Conservation (phyloP, 2,888 invertebrate genomes). For the Xanthostigma xanthostigma region DNA sequence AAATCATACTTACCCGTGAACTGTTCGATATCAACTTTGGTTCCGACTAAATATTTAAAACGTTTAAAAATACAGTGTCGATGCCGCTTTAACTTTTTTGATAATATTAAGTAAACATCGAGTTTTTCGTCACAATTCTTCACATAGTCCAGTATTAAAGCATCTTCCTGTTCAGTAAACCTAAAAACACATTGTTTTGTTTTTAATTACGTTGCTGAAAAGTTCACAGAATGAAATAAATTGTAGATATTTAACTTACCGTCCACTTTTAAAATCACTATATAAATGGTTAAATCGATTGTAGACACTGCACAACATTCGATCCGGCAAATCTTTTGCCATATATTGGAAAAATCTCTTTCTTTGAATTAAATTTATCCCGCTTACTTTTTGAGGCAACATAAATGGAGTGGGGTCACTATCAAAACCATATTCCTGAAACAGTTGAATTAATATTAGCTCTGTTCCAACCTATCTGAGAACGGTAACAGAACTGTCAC, state of each 20-base stretch:
- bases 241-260: neutral
- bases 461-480: no score
- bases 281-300: constrained; percentile 1
- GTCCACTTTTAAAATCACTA: neutral
- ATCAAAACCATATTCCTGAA: constrained; percentile 1
- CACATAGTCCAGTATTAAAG: constrained; percentile 3
- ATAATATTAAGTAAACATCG: no score
- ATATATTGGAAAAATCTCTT: constrained; percentile 6
- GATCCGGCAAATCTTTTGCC: constrained; percentile 3
- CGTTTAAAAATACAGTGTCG: no score
- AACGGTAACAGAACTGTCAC: no score
- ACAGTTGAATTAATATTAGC: neutral
- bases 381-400: neutral
- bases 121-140: neutral
- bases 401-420: constrained; percentile 1
- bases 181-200: neutral
- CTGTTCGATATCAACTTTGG: no score
- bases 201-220: neutral
- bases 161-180: constrained; percentile 2
- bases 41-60: no score
- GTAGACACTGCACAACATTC: constrained; percentile 4
- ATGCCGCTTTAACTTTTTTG: no score
- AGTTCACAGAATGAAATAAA: neutral
- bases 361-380: neutral
- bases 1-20: no score